Evolutionary conservation across 1,140 invertebrate genomes (phyloP), one percentile per base, ranked within the genome.

Genomic region (Colletes gigas): DNA sequence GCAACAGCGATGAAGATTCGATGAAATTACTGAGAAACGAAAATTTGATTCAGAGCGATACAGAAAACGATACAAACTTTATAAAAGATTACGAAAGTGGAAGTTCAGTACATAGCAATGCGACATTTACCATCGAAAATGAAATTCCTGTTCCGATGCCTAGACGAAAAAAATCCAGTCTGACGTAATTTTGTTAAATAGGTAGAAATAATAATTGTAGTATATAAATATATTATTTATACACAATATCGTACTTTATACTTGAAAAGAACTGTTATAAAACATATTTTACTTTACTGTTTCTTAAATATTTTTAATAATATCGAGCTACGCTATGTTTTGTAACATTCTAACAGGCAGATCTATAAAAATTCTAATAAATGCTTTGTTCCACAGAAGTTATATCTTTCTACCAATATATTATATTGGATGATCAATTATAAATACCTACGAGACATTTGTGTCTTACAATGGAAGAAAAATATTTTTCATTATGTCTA

Each of bases 111-210:
- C 82, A 73, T 8, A 93, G 92, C 52, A 91, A 91, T 65, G 88
- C 87, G 4, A 92, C 92, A 21, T 93, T 93, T 81, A 83, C 88
- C n/a, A 88, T 93, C 67, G 90, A 92, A 67, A 90, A 88, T 63
- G 89, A 93, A 81, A 63, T 87, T 55, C 87, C 88, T 52, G 62
- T 89, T 71, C 83, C 90, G 1, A 89, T 89, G 55, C 83, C 90
- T 50, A 88, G 89, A 17, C 88, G 39, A 66, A 74, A 59, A 69
- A 50, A 77, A 57, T 57, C 17, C 78, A 60, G 8, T 60, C 15
- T 77, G 17, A 81, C 72, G n/a, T 57, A 60, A 50, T 52, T 59
- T 69, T 70, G 17, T 55, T 63, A 15, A 41, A 1, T 10, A 10
- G 6, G n/a, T 19, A 39, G 17, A 15, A 15, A 19, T 77, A 67